These are phyloP conservation scores for Calameuta pallipes DNA, from an alignment of 2,888 invertebrate genomes.

Conservation along the genomic window DNA sequence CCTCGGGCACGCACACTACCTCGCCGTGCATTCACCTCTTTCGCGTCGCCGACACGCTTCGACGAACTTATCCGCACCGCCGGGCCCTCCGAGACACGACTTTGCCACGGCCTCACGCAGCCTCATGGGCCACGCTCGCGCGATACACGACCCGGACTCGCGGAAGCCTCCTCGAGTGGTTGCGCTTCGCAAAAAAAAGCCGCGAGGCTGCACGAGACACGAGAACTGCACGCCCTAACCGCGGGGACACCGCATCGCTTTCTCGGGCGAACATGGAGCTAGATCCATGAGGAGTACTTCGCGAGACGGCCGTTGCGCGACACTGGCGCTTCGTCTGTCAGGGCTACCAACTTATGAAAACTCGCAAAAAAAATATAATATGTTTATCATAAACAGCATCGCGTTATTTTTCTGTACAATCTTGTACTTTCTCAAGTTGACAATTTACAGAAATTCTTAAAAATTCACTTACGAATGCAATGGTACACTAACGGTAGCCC, in stretches of 20 bases:
- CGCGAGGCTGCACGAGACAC: slow-evolving; percentile 48
- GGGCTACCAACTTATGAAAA: background rate
- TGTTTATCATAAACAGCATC: background rate
- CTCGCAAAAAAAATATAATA: background rate
- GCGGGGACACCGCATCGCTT: slow-evolving; percentile 64
- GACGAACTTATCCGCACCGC: slow-evolving; percentile 24
- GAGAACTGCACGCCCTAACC: slow-evolving; percentile 62
- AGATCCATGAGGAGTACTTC: slow-evolving; percentile 55
- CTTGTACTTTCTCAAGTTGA: background rate
- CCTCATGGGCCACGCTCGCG: slow-evolving; percentile 3
- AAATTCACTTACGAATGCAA: background rate
- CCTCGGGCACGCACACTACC: slow-evolving; percentile 46
- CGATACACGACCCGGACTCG: background rate
- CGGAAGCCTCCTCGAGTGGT: slow-evolving; percentile 12
- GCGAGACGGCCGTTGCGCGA: slow-evolving; percentile 39
- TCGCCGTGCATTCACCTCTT: slow-evolving; percentile 60
- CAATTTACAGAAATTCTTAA: background rate
- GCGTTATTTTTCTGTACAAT: background rate
- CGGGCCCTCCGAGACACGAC: slow-evolving; percentile 14
- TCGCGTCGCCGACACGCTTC: slow-evolving; percentile 47
- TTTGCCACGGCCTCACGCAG: background rate
- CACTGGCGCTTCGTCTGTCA: background rate
- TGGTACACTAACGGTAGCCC: background rate
- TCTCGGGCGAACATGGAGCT: slow-evolving; percentile 62
- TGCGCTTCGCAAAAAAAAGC: slow-evolving; percentile 32